Evolutionary conservation across 2,888 invertebrate species (phyloP), one percentile per base, ranked within the genome.

Genomic region (Branchellion lobata): DNA sequence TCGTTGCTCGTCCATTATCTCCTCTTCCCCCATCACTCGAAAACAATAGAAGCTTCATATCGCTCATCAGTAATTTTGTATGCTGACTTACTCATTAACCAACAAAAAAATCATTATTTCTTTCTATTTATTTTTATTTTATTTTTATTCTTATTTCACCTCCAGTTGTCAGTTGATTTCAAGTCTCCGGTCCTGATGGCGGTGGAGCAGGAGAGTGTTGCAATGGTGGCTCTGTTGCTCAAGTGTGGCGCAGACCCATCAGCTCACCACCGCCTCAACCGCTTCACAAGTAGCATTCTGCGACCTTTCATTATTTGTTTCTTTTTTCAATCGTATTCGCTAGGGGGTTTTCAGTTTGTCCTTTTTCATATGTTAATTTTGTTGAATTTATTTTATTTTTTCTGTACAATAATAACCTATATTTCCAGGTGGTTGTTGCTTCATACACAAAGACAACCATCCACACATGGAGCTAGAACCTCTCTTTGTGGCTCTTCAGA

Each of bases 401-500:
- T 51, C 18, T 51, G 18, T 18, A 11, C 51, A 51, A 51, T 51
- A 11, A 18, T 51, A n/a, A n/a, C n/a, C n/a, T n/a, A n/a, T n/a
- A n/a, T n/a, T n/a, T n/a, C 14, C 84, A 8, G 82, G 83, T 80
- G 82, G 83, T 40, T 87, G 87, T 77, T 87, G 86, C 80, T 78
- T 84, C 2, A 78, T 81, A 14, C 84, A 85, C 81, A 84, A 84
- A n/a, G 87, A 87, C 81, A 34, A 81, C 1, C 86, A 86, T 80
- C 86, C 87, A 1, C 86, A 86, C 82, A 84, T 86, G 78, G 86
- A 85, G 78, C 83, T 86, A 73, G 85, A 86, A 80, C 87, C 87
- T 1, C 79, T 87, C 40, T 86, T 86, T 81, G 81, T 84, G 57
- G 85, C 86, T 40, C 80, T 86, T 80, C 85, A 85, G 61, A 85